Evolutionary conservation across 1,140 invertebrate species (phyloP), one percentile per base, ranked within the genome.

Genomic region (Cotesia chilonis): DNA sequence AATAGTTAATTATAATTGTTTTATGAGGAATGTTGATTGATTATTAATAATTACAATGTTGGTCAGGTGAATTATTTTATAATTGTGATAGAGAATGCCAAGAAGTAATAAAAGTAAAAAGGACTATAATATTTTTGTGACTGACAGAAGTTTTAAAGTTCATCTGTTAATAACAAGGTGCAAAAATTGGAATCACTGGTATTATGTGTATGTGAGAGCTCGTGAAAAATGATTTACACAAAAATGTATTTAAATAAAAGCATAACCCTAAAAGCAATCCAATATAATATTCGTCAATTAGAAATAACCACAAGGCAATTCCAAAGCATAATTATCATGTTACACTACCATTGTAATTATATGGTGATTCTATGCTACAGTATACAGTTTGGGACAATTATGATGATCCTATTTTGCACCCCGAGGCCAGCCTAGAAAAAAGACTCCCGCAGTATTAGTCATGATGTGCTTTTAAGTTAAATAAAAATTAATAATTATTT

Each of bases 201-300:
- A 69, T 60, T 69, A 69, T 60, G 36, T 60, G 38, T 41, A 60
- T 17, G 52, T 70, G 68, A 70, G 61, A 70, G 67, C 67, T 68
- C 67, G 54, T 70, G 68, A 70, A 70, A 70, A 70, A 70, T 70
- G 68, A 70, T 70, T 63, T 70, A 70, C 68, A 12, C 68, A 63
- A 7, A 41, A 51, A 41, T 41, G 36, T 52, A 52, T 70, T 63
- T 61, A 20, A 61, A 63, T n/a, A 63, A 72, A 72, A 41, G 17
- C 17, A 64, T 36, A 14, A 64, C 35, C 20, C 4, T 1, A 66
- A 66, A 12, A 52, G 9, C 4, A 7, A 63, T 38, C 4, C 12
- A 52, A 51, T 17, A 55, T 9, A 41, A 66, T 71, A 28, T 65
- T 55, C 20, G 38, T 64, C 61, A 71, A 54, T 38, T 36, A 47